Conservation (phyloP, 2,797 vertebrate genomes). For the Chloroceryle amazona region DNA sequence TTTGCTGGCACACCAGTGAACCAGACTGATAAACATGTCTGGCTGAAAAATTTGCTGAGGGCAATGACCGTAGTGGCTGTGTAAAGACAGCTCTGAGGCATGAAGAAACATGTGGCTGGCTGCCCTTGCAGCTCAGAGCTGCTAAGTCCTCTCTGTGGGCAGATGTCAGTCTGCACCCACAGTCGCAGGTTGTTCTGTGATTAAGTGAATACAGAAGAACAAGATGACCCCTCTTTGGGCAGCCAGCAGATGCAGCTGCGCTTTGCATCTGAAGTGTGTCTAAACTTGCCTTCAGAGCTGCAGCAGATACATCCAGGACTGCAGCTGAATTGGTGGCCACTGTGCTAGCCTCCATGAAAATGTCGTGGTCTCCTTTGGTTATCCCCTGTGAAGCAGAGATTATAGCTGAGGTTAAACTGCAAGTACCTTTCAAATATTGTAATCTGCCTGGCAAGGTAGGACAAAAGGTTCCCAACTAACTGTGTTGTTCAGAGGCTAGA, state of each 20-base stretch:
- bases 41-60: neutral
- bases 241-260: neutral
- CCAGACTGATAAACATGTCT: neutral
- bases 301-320: neutral
- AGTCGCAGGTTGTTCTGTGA: neutral
- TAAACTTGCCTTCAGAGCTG: neutral
- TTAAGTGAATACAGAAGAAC: neutral
- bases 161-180: accelerated
- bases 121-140: neutral
- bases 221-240: neutral
- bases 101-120: accelerated
- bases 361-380: neutral
- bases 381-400: neutral
- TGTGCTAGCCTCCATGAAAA: neutral
- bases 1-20: neutral
- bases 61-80: neutral
- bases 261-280: accelerated
- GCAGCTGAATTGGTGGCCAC: neutral
- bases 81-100: neutral
- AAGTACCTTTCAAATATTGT: neutral
- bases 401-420: neutral
- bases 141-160: neutral
- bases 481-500: neutral
- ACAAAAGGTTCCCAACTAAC: neutral
- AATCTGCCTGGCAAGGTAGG: neutral